Percentiles rank a stretch among this genome's conserved stretches.
Evolutionary conservation across 1,140 invertebrate species (phyloP).

Genomic region (Tetragnatha versicolor): DNA sequence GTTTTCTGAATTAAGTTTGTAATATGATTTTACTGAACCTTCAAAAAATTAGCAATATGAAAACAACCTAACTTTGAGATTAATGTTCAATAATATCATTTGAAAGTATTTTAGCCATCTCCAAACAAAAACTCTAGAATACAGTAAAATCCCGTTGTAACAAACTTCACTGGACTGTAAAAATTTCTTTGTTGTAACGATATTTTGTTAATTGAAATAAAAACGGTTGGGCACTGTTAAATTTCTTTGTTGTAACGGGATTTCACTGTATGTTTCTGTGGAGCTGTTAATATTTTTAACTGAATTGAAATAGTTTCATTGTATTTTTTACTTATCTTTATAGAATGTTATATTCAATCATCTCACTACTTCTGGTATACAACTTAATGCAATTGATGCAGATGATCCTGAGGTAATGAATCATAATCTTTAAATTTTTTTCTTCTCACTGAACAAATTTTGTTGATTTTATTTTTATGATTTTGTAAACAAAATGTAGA

Average conservation of each 20-base stretch:
- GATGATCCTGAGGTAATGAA: slow-evolving; percentile 81
- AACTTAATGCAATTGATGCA: slow-evolving; percentile 81
- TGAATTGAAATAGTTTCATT: neutral
- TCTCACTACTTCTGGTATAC: slow-evolving; percentile 75
- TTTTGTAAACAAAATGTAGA: too few relatives aligned
- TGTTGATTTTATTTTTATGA: too few relatives aligned
- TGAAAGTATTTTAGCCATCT: too few relatives aligned
- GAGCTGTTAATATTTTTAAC: neutral
- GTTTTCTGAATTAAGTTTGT: neutral
- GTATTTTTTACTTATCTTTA: slow-evolving; percentile 3
- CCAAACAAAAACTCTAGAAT: too few relatives aligned
- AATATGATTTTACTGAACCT: neutral
- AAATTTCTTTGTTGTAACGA: too few relatives aligned
- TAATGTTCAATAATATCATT: neutral
- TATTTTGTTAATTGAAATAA: too few relatives aligned
- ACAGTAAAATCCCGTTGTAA: too few relatives aligned
- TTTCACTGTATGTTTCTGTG: neutral
- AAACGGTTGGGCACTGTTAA: too few relatives aligned
- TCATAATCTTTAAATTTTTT: neutral
- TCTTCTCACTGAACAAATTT: too few relatives aligned
- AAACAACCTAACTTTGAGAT: neutral
- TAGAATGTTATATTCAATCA: slow-evolving; percentile 86
- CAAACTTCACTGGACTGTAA: too few relatives aligned
- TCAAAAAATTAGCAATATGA: neutral
- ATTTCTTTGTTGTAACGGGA: too few relatives aligned